A percentile compares a stretch with the other conserved stretches of the same genome.
phyloP scores from a whole-genome alignment of 2,797 vertebrate genomes.

The Crenichthys baileyi region DNA sequence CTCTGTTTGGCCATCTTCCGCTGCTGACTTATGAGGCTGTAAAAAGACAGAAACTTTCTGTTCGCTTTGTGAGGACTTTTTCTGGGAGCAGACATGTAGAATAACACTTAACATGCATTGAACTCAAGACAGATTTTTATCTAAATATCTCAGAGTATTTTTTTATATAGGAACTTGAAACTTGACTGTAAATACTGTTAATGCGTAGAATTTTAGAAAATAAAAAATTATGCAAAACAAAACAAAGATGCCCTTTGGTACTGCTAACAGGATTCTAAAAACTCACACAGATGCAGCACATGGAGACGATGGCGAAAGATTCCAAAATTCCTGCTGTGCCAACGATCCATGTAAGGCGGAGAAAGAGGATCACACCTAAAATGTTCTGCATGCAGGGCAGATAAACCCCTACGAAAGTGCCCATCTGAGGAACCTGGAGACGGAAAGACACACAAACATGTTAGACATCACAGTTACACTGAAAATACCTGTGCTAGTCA shows the following conservation, averaged over 20 bases:
- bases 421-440: constrained; percentile 90
- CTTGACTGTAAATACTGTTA: neutral
- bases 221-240: neutral
- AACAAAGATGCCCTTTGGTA: neutral
- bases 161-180: neutral
- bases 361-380: constrained; percentile 94
- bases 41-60: constrained; percentile 41
- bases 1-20: constrained; percentile 51
- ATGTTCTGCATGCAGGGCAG: constrained; percentile 98
- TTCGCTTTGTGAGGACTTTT: constrained; percentile 9
- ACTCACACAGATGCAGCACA: constrained; percentile 96
- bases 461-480: neutral
- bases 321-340: constrained; percentile 92
- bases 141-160: too few species aligned
- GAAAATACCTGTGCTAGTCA: neutral
- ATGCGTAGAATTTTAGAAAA: neutral
- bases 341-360: constrained; percentile 96
- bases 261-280: neutral
- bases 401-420: constrained; percentile 96
- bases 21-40: constrained; percentile 41
- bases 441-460: constrained; percentile 2
- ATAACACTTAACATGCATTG: neutral
- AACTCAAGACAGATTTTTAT: neutral
- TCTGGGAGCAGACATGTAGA: constrained; percentile 1
- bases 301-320: constrained; percentile 90